Evolutionary conservation across 92 coral and sea anemone species (phyloP), one percentile per base, ranked within the genome.

Genomic region (Epizoanthus illoricatus): DNA sequence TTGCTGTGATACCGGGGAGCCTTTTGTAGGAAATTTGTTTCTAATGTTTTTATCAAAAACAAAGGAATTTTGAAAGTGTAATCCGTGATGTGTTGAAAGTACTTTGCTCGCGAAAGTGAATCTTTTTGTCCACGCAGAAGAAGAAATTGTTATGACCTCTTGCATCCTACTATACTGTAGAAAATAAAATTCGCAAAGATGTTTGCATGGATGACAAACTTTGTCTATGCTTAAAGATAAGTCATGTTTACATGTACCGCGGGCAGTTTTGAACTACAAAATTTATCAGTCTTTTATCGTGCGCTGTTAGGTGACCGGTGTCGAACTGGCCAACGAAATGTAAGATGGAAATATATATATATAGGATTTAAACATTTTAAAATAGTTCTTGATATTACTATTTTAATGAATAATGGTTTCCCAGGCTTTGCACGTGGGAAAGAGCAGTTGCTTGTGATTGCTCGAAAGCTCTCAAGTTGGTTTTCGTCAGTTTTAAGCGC

Each of bases 1-100:
- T 78, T 78, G 82, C 82, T 21, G 82, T 43, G 82, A 78, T 42
- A 78, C 82, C 56, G 10, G 72, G 59, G 33, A 78, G 20, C 16
- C 71, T 70, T 78, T 64, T 78, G 82, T 78, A 61, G 82, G 82
- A 43, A 78, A 78, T 45, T 78, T 52, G 82, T 54, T 47, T 58
- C 65, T 64, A 78, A 43, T 78, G 71, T 78, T 78, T 74, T 78
- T 42, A 75, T 12, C 71, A 78, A 78, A 78, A 78, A 78, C 82
- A 78, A 78, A 78, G 67, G 82, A 78, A 78, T 78, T 78, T 78
- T 70, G 71, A 21, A 78, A 63, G 65, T 57, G 82, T 78, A 78
- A 78, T 65, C 70, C 63, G 56, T 76, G 20, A 19, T 59, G 69
- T 63, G 71, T 78, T 63, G 52, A 78, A 47, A 59, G 45, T 20